Percentiles rank a stretch among this genome's conserved stretches.
Evolutionary conservation across 2,888 invertebrate genomes (phyloP).

Genomic region (Eilema caniola): DNA sequence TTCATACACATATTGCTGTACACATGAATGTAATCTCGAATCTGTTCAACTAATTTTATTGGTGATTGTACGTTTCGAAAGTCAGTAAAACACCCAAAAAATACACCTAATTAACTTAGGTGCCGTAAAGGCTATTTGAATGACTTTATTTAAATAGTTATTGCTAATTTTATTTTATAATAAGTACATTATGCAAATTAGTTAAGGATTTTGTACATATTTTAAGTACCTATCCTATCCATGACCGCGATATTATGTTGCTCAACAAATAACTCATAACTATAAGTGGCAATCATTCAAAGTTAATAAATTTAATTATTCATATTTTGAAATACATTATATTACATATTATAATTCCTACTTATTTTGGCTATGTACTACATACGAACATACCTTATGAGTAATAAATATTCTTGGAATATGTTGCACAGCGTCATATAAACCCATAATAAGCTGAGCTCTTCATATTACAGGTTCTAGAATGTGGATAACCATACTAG

Average conservation of each 20-base stretch:
- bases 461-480: too few species aligned
- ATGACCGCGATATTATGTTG: conserved; percentile 17
- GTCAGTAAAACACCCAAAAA: not conserved
- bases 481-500: too few species aligned
- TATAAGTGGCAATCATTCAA: not conserved
- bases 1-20: too few species aligned
- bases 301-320: not conserved
- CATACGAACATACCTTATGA: too few species aligned
- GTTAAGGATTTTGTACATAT: conserved; percentile 5
- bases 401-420: not conserved
- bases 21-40: not conserved
- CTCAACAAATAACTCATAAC: conserved; percentile 4
- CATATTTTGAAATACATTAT: not conserved
- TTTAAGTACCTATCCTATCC: conserved; percentile 2
- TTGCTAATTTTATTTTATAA: not conserved
- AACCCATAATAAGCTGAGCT: too few species aligned
- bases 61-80: not conserved
- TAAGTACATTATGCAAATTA: conserved; percentile 2
- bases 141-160: conserved; percentile 4
- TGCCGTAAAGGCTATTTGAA: not conserved
- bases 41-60: not conserved
- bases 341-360: not conserved
- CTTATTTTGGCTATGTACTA: not conserved
- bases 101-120: not conserved
- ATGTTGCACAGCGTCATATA: too few species aligned